Evolutionary conservation across 2,888 invertebrate genomes (phyloP), one percentile per base, ranked within the genome.

Genomic region (Xestobium rufovillosum): DNA sequence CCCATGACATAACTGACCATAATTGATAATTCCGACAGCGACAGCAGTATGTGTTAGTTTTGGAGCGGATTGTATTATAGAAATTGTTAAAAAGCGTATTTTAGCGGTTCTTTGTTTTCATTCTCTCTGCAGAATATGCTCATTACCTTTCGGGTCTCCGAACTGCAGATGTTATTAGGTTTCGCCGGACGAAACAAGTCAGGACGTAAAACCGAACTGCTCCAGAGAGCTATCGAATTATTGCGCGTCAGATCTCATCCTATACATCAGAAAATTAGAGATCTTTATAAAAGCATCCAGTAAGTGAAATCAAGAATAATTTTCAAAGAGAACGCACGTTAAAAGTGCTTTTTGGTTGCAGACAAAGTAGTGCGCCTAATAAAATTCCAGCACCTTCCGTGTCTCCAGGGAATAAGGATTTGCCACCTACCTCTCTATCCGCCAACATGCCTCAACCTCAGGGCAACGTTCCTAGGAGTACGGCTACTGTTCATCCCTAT

Each of bases 131-230:
- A 67, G 67, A 63, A 56, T 60, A 67, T 67, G 66, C 66, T 72
- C 58, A 64, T 77, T 66, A 75, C 73, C 60, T 86, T 88, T 70
- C 78, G 88, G 56, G 86, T 87, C 53, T 81, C 83, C 63, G 88
- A 87, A 67, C 78, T 89, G 60, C 86, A 87, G 70, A 80, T 80
- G 68, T 70, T 89, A 60, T 72, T 88, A 60, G 81, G 81, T 57
- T 84, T 77, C 67, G 81, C 84, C 52, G 84, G 84, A 50, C 74
- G 80, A 62, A 83, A 82, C 58, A 83, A 83, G 65, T 76, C 78
- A 53, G 88, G 87, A 45, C 71, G 84, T 57, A 89, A 89, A 69
- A 75, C 73, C 55, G 87, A 88, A 64, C 69, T 88, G 39, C 80
- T 85, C 66, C 71, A 74, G 42, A 72, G 87, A 55, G 83, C 85